phyloP scores from a whole-genome alignment of 2,888 invertebrate genomes.

The Acanthopleura granulata region DNA sequence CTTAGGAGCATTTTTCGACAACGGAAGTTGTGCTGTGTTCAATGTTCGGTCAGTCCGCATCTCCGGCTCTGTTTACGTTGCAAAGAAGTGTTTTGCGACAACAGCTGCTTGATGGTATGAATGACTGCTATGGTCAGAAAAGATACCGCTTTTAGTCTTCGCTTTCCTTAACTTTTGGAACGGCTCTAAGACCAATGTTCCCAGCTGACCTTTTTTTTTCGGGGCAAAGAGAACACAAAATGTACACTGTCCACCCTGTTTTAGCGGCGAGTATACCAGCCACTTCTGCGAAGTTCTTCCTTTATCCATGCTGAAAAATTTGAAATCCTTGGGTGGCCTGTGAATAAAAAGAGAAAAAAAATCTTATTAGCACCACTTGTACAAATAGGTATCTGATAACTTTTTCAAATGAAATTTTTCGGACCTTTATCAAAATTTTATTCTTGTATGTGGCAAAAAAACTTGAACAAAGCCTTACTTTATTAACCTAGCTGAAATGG shows the following conservation, averaged over 20 bases:
- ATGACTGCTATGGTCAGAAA: background rate
- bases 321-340: too few species aligned
- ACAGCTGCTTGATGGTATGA: background rate
- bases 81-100: background rate
- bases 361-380: too few species aligned
- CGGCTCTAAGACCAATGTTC: background rate
- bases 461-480: too few species aligned
- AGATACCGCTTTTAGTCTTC: background rate
- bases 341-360: too few species aligned
- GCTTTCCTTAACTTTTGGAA: background rate
- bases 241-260: background rate
- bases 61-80: background rate
- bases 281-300: too few species aligned
- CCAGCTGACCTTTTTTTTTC: background rate
- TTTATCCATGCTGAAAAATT: too few species aligned
- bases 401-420: too few species aligned
- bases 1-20: slow-evolving; percentile 25
- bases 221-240: background rate
- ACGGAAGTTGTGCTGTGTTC: background rate
- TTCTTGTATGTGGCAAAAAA: too few species aligned
- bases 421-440: too few species aligned
- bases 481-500: too few species aligned
- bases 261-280: background rate
- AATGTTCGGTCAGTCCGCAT: background rate
- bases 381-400: too few species aligned